Evolutionary conservation across 35 echinoderm and acorn worm genomes (phyloP).

Genomic region (Diadema setosum): DNA sequence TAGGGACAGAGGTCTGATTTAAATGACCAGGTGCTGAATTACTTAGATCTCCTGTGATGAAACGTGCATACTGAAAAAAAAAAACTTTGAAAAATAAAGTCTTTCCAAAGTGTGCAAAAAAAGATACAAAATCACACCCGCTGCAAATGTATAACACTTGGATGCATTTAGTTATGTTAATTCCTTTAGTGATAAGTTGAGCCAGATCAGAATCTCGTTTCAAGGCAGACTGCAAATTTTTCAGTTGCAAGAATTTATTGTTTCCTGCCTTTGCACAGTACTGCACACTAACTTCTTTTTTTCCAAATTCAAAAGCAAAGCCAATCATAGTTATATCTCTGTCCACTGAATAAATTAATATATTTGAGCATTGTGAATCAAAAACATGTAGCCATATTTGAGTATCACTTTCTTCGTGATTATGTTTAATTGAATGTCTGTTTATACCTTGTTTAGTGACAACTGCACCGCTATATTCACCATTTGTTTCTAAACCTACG

Average conservation of each 20-base stretch:
- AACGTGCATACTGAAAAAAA: constrained; percentile 28
- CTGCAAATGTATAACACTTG: constrained; percentile 56
- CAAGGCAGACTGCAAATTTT: constrained; percentile 25
- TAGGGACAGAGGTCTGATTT: background rate
- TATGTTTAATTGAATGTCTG: background rate
- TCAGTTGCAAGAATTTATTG: constrained; percentile 32
- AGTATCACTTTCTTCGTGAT: constrained; percentile 67
- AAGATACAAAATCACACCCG: constrained; percentile 82
- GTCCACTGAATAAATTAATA: constrained; percentile 45
- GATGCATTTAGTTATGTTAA: constrained; percentile 12
- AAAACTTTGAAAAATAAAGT: constrained; percentile 38
- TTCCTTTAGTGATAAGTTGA: background rate
- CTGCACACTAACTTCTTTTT: constrained; percentile 18
- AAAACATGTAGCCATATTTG: constrained; percentile 52
- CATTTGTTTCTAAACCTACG: background rate
- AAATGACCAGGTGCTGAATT: background rate
- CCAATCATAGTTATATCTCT: constrained; percentile 50
- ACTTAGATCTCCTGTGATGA: constrained; percentile 35
- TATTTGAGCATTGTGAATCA: background rate
- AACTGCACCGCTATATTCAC: background rate
- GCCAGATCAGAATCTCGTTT: constrained; percentile 38
- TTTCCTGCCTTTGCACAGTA: background rate
- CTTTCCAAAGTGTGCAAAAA: constrained; percentile 52
- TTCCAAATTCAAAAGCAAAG: background rate
- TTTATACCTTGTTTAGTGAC: background rate